Evolutionary conservation across 2,888 invertebrate genomes (phyloP), one percentile per base, ranked within the genome.

Genomic region (Disparrhopalites patrizii): DNA sequence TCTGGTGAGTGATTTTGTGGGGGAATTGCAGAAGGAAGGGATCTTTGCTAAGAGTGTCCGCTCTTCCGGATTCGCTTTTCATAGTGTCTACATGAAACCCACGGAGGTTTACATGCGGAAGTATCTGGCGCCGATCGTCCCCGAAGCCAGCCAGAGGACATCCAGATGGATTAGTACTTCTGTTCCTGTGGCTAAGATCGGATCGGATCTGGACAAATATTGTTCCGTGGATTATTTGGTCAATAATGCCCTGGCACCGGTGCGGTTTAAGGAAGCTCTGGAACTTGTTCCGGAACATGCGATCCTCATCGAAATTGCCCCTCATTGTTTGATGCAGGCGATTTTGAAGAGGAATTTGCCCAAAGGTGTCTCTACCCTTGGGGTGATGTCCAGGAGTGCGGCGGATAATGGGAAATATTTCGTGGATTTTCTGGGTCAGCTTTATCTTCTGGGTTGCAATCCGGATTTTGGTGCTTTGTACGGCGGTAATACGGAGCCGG

Each of bases 61-160:
- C 76, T 91, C 91, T 77, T 88, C 90, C 33, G 91, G 90, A 61
- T 86, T 88, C 66, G 93, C 95, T 15, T 96, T 96, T 83, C 96
- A 96, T 81, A 93, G 93, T 79, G 87, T 88, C 78, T 92, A 91
- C 80, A 90, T 96, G 77, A 87, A 89, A 2, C 84, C 87, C 28
- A 92, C 91, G 38, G 93, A 90, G 57, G 91, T 91, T 31, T 87
- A 85, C 79, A 83, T 95, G 76, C 85, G 87, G 66, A 83, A 85
- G 75, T 86, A 86, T 69, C 83, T 93, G 52, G 88, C 91, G 76
- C 85, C 85, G 18, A 84, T 84, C 20, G 79, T 84, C 58, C 83
- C 83, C 20, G 83, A 83, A 13, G 81, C 80, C 0, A 77, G 76
- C 36, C 75, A 68, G 3, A 76, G 84, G 58, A 79, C 81, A 1